Conservation (phyloP, 2,113 vertebrate genomes). For the Forbesichthys papilliferus region DNA sequence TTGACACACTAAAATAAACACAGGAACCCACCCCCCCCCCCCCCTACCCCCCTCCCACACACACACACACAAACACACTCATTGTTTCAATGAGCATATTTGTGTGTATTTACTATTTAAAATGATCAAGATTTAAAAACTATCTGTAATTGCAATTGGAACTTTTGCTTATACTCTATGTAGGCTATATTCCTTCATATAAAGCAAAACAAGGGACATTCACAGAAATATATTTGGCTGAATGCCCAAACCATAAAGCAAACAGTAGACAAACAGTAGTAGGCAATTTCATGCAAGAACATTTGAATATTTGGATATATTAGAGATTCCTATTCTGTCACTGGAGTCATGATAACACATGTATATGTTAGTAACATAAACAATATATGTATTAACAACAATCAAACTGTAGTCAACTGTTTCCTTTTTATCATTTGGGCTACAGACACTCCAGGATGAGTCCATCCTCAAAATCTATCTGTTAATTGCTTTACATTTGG, state of each 20-base stretch:
- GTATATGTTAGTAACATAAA: conserved; percentile 9
- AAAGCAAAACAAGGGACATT: not conserved
- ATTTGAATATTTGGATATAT: not conserved
- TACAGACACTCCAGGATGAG: conserved; percentile 44
- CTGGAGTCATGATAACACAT: conserved; percentile 22
- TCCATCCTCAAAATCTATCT: conserved; percentile 46
- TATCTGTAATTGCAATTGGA: no score
- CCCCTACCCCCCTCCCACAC: no score
- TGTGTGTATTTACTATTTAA: no score
- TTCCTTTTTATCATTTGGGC: conserved; percentile 36
- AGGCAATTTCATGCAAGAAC: not conserved
- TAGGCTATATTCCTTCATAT: no score
- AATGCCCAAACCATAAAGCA: not conserved
- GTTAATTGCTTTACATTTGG: conserved; percentile 55
- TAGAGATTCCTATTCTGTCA: not conserved
- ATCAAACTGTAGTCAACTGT: conserved; percentile 28
- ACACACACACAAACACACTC: no score
- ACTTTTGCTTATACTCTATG: no score
- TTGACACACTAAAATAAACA: no score
- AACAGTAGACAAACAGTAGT: no score
- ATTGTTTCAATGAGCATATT: no score
- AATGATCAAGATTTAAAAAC: no score
- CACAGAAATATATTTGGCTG: not conserved
- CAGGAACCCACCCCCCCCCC: no score
- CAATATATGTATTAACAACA: conserved; percentile 9